These are phyloP conservation scores for Epinephelus coioides DNA, from an alignment of 2,797 vertebrate species.

Conservation along the genomic window DNA sequence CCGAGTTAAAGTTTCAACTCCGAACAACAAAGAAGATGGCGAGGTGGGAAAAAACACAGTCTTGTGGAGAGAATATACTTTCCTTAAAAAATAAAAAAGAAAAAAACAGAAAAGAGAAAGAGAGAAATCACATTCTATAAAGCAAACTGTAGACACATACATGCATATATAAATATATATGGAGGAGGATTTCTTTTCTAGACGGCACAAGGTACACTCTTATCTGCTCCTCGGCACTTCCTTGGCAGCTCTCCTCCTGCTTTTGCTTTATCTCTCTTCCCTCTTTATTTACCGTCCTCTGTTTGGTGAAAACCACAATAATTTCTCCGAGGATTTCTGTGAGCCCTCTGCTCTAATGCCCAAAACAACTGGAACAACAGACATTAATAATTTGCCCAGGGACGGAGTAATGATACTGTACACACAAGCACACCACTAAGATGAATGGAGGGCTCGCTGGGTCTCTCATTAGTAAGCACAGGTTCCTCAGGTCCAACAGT, in stretches of 20 bases:
- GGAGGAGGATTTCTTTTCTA: conserved; percentile 11
- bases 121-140: conserved; percentile 43
- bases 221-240: conserved; percentile 42
- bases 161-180: conserved; percentile 46
- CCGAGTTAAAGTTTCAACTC: conserved; percentile 38
- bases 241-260: conserved; percentile 38
- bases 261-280: conserved; percentile 35
- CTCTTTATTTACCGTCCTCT: conserved; percentile 50
- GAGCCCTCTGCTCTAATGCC: conserved; percentile 35
- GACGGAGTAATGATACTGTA: conserved; percentile 57
- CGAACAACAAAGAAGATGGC: conserved; percentile 37
- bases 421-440: conserved; percentile 46
- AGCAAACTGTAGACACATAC: conserved; percentile 30
- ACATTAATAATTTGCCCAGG: conserved; percentile 74
- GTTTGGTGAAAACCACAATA: conserved; percentile 35
- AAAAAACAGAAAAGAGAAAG: conserved; percentile 7
- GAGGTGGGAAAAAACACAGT: conserved; percentile 18
- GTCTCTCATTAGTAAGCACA: conserved; percentile 51
- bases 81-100: conserved; percentile 18
- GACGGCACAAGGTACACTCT: conserved; percentile 31
- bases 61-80: conserved; percentile 27
- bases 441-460: conserved; percentile 49
- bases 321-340: conserved; percentile 61
- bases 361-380: conserved; percentile 64
- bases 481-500: conserved; percentile 11